These are phyloP conservation scores for Phasia obesa DNA, from an alignment of 2,888 invertebrate species.

Conservation along the genomic window DNA sequence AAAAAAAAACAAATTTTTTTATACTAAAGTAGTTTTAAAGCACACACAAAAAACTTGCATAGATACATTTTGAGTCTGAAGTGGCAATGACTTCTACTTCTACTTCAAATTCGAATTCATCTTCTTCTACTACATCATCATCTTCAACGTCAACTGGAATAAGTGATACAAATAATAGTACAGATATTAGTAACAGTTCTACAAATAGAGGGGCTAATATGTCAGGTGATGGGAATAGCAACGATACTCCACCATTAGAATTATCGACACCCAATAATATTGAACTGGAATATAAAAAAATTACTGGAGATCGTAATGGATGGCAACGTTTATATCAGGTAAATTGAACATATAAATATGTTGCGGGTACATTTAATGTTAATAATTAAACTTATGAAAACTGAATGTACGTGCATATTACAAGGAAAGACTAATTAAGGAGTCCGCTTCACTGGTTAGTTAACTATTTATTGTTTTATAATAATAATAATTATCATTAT, in stretches of 20 bases:
- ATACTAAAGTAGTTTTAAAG: slow-evolving; percentile 28
- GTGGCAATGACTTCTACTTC: slow-evolving; percentile 67
- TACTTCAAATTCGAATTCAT: slow-evolving; percentile 58
- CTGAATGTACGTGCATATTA: background rate
- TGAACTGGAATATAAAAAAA: slow-evolving; percentile 89
- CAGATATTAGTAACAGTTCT: slow-evolving; percentile 35
- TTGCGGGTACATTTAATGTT: too few relatives aligned
- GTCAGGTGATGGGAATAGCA: slow-evolving; percentile 69
- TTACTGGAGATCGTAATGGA: slow-evolving; percentile 86
- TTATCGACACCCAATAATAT: slow-evolving; percentile 78
- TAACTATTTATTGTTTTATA: too few relatives aligned
- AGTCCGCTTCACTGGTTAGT: too few relatives aligned
- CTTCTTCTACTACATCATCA: slow-evolving; percentile 44
- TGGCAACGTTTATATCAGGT: slow-evolving; percentile 90
- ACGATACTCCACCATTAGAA: slow-evolving; percentile 52
- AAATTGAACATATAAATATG: too few relatives aligned
- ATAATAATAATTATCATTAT: too few relatives aligned
- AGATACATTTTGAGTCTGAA: slow-evolving; percentile 24
- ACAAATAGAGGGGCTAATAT: slow-evolving; percentile 49
- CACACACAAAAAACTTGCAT: slow-evolving; percentile 14
- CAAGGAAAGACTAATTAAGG: background rate
- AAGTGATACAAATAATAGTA: slow-evolving; percentile 55
- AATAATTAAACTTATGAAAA: background rate
- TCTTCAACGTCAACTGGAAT: slow-evolving; percentile 53
- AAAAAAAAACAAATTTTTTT: slow-evolving; percentile 27